These are phyloP conservation scores for Rhagoletis pomonella DNA, from an alignment of 1,140 invertebrate genomes.

Conservation along the genomic window DNA sequence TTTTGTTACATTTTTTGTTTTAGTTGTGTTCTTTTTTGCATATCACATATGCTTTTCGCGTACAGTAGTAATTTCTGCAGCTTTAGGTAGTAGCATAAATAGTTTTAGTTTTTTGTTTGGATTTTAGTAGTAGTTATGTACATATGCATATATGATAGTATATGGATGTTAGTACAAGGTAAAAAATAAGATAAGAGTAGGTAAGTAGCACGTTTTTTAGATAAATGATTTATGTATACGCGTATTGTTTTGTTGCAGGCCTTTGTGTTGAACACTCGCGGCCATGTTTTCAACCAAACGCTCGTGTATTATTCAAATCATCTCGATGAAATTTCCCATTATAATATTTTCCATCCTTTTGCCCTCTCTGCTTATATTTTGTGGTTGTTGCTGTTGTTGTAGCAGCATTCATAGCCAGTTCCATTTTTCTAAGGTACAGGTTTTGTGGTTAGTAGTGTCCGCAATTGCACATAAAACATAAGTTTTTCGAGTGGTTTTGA, in stretches of 20 bases:
- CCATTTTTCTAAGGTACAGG: conserved; percentile 36
- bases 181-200: conserved; percentile 14
- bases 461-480: neutral
- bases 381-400: neutral
- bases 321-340: conserved; percentile 13
- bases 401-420: neutral
- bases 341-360: neutral
- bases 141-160: neutral
- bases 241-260: neutral
- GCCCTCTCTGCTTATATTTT: neutral
- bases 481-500: neutral
- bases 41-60: no score
- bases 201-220: neutral
- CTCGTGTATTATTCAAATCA: neutral
- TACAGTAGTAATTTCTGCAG: no score
- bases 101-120: neutral
- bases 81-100: neutral
- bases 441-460: conserved; percentile 12
- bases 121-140: conserved; percentile 6
- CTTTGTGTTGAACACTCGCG: neutral
- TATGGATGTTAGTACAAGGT: conserved; percentile 20
- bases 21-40: no score
- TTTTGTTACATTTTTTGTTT: no score
- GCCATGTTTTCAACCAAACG: neutral
- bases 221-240: neutral